Evolutionary conservation across 2,797 vertebrate species (phyloP), one percentile per base, ranked within the genome.

Genomic region (Scleropages formosus): DNA sequence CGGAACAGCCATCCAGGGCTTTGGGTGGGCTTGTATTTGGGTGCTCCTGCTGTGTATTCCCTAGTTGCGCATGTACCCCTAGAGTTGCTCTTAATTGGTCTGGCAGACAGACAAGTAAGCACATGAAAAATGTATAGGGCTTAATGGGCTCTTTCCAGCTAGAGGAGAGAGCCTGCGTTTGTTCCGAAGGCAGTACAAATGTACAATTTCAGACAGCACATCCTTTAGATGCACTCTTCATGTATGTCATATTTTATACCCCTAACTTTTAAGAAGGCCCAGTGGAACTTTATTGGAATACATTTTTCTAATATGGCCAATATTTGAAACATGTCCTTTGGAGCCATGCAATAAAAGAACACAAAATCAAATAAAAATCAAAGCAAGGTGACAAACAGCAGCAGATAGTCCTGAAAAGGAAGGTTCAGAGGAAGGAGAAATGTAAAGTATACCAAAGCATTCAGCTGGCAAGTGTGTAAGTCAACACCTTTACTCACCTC

Each of bases 231-330:
- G 66, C 47, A 12, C 18, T 69, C 44, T 51, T 69, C 46, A 49
- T 49, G 46, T 47, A 49, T 69, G 66, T 69, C 66, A 69, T 47
- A 47, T 44, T 69, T 69, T 69, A 47, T 69, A 69, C 26, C 66
- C 66, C 69, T 47, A 69, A 47, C 47, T 69, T 49, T 49, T 26
- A 69, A 69, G 44, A 15, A 69, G 12, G 26, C 66, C 15, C 51
- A 51, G 69, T 69, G 46, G 47, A 31, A 39, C n/a, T 13, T 18
- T 47, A 47, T 15, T 22, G 66, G 68, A 24, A 68, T 46, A 68
- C 4, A 46, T 68, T 68, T 68, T 69, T 69, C 47, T n/a, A 69
- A 51, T 69, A 69, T 51, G 24, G 47, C 47, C 46, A 69, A 26
- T 49, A 69, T 51, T 20, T 69, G 13, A 24, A 69, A 69, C 3